Base-by-base conservation (phyloP, 2,888 invertebrate species). In the Cordylochernes scorpioides region DNA sequence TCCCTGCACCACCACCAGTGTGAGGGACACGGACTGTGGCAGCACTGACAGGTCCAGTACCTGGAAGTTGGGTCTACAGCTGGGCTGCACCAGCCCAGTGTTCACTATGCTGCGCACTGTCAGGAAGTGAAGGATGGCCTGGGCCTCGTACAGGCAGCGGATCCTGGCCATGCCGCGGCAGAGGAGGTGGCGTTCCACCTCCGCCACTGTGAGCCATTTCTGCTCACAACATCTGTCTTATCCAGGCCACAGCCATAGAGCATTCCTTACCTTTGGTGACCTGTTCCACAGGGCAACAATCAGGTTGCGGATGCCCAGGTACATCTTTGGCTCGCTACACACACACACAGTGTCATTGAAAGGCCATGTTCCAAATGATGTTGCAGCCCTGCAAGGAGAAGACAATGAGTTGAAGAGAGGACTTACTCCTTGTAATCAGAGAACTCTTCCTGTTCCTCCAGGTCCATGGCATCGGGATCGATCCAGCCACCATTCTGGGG, bases 271-370 rank as follows among this genome's bases (percentile, higher is more conserved):
- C 41, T 49, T 49, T 9, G 48, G 49, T 39, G 51, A 47, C 17
- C 47, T 35, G 34, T 50, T 44, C 58, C 58, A 58, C 14, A 54
- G 37, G 3, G 52, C 47, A 15, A 56, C 34, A 14, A 53, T 45
- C 8, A 54, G 44, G 41, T 57, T 58, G 3, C 58, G 41, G 3
- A 57, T 31, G 7, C 51, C 53, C 18, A 58, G 44, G 39, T 54
- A 58, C 27, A 49, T 44, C 13, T 29, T 27, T 21, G 44, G 46
- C 17, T 45, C 42, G 25, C 44, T 42, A 25, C 17, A 40, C 32
- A 9, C 18, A 30, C n/a, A n/a, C n/a, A n/a, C n/a, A n/a, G n/a
- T n/a, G n/a, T n/a, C n/a, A n/a, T n/a, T n/a, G n/a, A n/a, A n/a
- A n/a, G n/a, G n/a, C n/a, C n/a, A n/a, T n/a, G n/a, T n/a, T n/a